Evolutionary conservation across 2,113 vertebrate genomes (phyloP).

Genomic region (Chionis minor): DNA sequence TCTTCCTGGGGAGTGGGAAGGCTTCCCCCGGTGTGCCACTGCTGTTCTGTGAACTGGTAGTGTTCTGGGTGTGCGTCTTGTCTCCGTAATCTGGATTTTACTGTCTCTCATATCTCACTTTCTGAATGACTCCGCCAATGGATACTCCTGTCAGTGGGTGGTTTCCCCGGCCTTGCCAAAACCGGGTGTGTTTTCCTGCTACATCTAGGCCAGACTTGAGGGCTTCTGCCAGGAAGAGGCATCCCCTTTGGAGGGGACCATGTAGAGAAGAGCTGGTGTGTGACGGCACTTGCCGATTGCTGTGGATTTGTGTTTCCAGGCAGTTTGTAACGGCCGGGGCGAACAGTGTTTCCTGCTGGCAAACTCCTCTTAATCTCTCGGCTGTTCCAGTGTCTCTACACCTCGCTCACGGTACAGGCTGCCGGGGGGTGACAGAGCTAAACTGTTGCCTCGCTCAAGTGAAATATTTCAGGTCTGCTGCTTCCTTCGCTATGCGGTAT

Average conservation of each 20-base stretch:
- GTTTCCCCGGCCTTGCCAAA: not conserved
- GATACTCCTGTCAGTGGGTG: not conserved
- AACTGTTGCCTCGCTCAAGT: not conserved
- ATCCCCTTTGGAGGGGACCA: accelerated
- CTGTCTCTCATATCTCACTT: not conserved
- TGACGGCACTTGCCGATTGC: not conserved
- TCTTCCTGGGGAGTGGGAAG: not conserved
- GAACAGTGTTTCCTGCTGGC: not conserved
- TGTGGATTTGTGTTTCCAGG: not conserved
- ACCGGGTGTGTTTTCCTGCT: not conserved
- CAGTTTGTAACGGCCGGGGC: not conserved
- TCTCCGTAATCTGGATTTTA: accelerated
- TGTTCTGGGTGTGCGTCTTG: not conserved
- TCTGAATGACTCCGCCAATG: not conserved
- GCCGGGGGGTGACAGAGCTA: not conserved
- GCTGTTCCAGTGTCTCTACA: not conserved
- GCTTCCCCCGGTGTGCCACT: accelerated
- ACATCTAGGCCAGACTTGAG: not conserved
- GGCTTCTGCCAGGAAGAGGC: not conserved
- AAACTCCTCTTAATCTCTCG: not conserved
- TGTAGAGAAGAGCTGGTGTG: not conserved
- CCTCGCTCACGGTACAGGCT: not conserved
- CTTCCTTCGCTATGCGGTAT: accelerated
- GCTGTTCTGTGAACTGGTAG: not conserved
- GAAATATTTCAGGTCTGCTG: not conserved